phyloP scores from a whole-genome alignment of 2,113 vertebrate species.

The Anguilla japonica region DNA sequence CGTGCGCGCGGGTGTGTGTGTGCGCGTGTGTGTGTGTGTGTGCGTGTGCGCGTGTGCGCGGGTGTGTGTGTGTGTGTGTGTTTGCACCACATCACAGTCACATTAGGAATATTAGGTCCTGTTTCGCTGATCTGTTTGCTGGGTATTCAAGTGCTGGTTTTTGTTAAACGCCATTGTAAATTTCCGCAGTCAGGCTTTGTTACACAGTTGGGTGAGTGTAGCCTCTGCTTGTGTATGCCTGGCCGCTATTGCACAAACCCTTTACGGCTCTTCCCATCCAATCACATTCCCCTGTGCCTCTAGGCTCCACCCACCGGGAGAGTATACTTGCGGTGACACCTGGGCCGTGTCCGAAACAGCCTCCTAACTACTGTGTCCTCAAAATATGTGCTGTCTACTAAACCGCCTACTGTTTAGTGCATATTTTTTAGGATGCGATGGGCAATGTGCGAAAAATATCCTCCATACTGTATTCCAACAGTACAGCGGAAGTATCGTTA shows the following conservation, averaged over 20 bases:
- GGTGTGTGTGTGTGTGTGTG: not conserved
- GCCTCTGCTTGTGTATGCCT: not conserved
- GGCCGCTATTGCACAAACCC: not conserved
- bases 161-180: not conserved
- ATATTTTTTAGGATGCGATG: too few species aligned
- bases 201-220: conserved; percentile 19
- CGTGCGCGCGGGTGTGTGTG: not conserved
- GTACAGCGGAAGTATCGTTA: too few species aligned
- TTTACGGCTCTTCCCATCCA: not conserved
- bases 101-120: not conserved
- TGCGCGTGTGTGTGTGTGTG: not conserved
- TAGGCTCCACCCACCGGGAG: not conserved
- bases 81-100: not conserved
- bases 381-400: too few species aligned
- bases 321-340: not conserved
- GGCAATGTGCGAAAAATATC: too few species aligned
- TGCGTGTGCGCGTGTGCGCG: not conserved
- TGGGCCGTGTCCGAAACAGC: too few species aligned
- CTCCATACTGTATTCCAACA: too few species aligned
- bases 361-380: too few species aligned
- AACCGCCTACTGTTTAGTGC: too few species aligned
- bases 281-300: not conserved
- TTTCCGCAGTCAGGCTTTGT: not conserved
- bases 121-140: conserved; percentile 23
- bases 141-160: not conserved